Base-by-base conservation (phyloP, 2,888 invertebrate genomes). In the Crematogaster levior region DNA sequence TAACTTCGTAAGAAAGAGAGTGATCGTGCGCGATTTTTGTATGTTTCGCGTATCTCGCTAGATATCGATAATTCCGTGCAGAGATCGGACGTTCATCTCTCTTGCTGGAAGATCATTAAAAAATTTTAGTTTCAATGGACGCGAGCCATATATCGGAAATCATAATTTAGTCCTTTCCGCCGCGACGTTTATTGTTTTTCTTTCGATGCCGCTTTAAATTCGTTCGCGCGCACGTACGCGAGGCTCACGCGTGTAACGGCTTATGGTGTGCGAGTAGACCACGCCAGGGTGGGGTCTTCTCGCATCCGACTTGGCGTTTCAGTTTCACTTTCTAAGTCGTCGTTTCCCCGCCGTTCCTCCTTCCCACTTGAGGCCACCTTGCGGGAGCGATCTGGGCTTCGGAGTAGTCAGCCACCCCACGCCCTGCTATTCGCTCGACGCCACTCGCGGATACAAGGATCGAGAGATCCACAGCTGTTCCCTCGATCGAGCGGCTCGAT, bases 241-340 rank as follows among this genome's bases (percentile, higher is more conserved):
- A 66, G n/a, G 18, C 37, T 46, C 60, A 48, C 73, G 79, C 34
- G 85, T 58, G 77, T 56, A 46, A 15, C 70, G 73, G 43, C 21
- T 34, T 61, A 58, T 37, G 81, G 34, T 73, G 84, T 65, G 81
- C 43, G 84, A 82, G 85, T 87, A 91, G 92, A 93, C 93, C 93
- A 93, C 93, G 93, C 93, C 94, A 93, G 94, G 94, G 94, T 94
- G 93, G 93, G 93, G 93, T 93, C 92, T 90, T 88, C 90, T 91
- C 92, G 92, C 92, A 93, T 93, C 93, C 92, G 92, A 93, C 91
- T 91, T 91, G 91, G 90, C 92, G 93, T 93, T 93, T 94, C 94
- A 93, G 94, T 94, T 94, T 94, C 94, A 94, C 94, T 94, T 94
- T 94, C 94, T 94, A 94, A 94, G 93, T 91, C 92, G 93, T 91